These are phyloP conservation scores for Phoxinus dragarum DNA, from an alignment of 2,797 vertebrate genomes.

Conservation along the genomic window DNA sequence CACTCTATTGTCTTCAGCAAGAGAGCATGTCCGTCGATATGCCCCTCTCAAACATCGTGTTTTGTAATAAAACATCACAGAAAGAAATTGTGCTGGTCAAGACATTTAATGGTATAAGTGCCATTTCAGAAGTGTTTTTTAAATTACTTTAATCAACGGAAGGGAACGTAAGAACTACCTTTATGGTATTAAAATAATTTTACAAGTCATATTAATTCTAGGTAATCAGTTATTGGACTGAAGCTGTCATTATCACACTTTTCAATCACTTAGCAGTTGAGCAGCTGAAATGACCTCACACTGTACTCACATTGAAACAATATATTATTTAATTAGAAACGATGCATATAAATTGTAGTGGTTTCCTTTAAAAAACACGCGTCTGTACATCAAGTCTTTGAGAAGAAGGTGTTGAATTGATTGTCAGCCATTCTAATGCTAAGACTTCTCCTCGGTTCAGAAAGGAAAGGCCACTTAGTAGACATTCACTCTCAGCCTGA, in stretches of 20 bases:
- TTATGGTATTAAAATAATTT: neutral
- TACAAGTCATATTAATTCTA: constrained; percentile 14
- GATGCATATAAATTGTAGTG: constrained; percentile 53
- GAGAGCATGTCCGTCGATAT: neutral
- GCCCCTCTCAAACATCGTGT: neutral
- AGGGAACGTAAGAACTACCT: constrained; percentile 10
- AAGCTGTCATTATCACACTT: constrained; percentile 24
- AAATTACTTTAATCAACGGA: constrained; percentile 36
- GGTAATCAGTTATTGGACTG: neutral
- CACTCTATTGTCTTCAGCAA: neutral
- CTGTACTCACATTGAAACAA: constrained; percentile 41
- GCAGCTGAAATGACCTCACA: neutral
- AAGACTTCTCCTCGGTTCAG: constrained; percentile 31
- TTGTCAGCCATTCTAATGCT: constrained; percentile 53
- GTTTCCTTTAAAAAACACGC: constrained; percentile 50
- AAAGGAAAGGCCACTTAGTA: constrained; percentile 56
- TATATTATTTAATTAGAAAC: constrained; percentile 61
- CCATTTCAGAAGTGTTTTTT: constrained; percentile 16
- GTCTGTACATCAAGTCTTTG: constrained; percentile 44
- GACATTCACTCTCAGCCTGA: neutral
- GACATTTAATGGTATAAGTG: neutral
- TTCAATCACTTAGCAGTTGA: neutral
- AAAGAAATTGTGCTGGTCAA: neutral
- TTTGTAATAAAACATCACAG: neutral
- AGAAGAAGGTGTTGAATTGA: constrained; percentile 44